phyloP scores from a whole-genome alignment of 1,140 invertebrate genomes.

The Solen grandis region DNA sequence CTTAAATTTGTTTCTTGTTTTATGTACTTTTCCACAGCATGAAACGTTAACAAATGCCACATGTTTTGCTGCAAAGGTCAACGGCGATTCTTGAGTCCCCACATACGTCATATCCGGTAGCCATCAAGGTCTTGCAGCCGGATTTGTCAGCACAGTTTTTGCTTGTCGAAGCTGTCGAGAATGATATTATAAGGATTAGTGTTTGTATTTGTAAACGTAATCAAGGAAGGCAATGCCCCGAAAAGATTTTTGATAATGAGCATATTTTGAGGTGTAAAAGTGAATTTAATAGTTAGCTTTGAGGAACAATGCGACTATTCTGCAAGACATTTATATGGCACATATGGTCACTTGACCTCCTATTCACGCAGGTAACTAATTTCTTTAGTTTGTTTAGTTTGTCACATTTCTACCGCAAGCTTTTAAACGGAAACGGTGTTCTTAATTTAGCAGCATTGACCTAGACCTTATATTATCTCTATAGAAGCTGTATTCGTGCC shows the following conservation, averaged over 20 bases:
- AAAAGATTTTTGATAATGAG: too few relatives aligned
- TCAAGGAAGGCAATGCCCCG: too few relatives aligned
- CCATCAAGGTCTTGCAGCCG: slow-evolving; percentile 3
- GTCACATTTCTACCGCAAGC: too few relatives aligned
- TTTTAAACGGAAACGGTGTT: too few relatives aligned
- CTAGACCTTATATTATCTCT: too few relatives aligned
- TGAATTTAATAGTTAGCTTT: background rate
- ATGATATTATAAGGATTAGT: background rate
- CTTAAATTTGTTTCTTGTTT: too few relatives aligned
- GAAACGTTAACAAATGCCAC: slow-evolving; percentile 26
- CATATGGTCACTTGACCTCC: background rate
- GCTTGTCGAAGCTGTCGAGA: slow-evolving; percentile 21
- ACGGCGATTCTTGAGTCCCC: slow-evolving; percentile 29
- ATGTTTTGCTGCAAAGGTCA: slow-evolving; percentile 46
- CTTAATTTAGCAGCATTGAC: too few relatives aligned
- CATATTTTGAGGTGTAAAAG: background rate
- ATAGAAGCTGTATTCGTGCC: too few relatives aligned
- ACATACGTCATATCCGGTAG: slow-evolving; percentile 50
- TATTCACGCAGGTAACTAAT: too few relatives aligned
- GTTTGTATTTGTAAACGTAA: background rate
- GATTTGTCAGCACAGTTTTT: slow-evolving; percentile 24
- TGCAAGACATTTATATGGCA: background rate
- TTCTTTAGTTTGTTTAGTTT: too few relatives aligned
- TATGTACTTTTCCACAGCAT: too few relatives aligned
- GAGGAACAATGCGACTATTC: background rate